These are phyloP conservation scores for Bradypodion ventrale DNA, from an alignment of 2,797 vertebrate genomes.

Conservation along the genomic window DNA sequence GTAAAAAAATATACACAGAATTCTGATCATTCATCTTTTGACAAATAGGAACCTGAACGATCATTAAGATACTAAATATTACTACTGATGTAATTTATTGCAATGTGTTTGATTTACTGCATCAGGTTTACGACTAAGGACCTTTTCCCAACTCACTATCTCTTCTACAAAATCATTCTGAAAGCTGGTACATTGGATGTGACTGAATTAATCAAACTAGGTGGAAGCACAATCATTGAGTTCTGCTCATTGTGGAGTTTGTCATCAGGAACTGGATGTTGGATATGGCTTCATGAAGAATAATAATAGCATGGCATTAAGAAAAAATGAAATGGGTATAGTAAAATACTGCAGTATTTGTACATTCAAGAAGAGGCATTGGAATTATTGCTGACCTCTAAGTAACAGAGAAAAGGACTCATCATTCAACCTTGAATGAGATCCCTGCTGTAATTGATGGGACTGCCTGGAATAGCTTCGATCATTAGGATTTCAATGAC, in stretches of 20 bases:
- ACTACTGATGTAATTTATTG: conserved; percentile 32
- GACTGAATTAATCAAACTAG: conserved; percentile 46
- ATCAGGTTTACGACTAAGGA: conserved; percentile 14
- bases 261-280: conserved; percentile 56
- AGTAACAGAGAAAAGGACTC: conserved; percentile 58
- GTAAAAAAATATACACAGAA: conserved; percentile 24
- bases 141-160: not conserved
- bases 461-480: conserved; percentile 54
- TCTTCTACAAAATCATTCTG: conserved; percentile 28
- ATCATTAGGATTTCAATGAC: conserved; percentile 66
- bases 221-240: conserved; percentile 43
- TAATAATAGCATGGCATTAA: conserved; percentile 46
- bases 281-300: conserved; percentile 60
- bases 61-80: conserved; percentile 19
- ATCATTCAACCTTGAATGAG: conserved; percentile 62
- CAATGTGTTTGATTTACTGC: conserved; percentile 18
- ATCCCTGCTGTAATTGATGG: conserved; percentile 60
- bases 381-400: conserved; percentile 61
- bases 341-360: conserved; percentile 55
- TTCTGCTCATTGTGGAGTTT: conserved; percentile 37
- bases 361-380: conserved; percentile 42
- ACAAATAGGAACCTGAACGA: conserved; percentile 1
- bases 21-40: conserved; percentile 27
- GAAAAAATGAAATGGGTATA: conserved; percentile 53
- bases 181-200: conserved; percentile 23